Percentiles rank a stretch among this genome's conserved stretches.
phyloP scores from a whole-genome alignment of 2,113 vertebrate genomes.

The Passer domesticus region DNA sequence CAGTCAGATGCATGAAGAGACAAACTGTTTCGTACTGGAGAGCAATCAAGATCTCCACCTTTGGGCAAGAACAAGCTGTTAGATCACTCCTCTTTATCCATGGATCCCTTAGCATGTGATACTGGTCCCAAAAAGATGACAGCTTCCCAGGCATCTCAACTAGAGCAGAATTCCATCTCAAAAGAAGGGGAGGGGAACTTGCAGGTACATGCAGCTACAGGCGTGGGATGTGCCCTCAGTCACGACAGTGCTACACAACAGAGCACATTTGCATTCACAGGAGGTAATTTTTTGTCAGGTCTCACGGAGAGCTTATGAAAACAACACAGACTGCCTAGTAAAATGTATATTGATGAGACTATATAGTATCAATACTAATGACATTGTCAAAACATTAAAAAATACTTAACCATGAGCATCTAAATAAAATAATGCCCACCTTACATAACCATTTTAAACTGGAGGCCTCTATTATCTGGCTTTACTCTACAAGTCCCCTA shows the following conservation, averaged over 20 bases:
- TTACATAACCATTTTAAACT: neutral
- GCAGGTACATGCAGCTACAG: neutral
- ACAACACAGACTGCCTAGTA: neutral
- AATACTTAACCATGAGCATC: neutral
- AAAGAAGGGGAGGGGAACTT: neutral
- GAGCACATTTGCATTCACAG: neutral
- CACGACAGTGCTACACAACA: fast-evolving
- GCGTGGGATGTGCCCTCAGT: neutral
- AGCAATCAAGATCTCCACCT: neutral
- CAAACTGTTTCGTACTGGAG: neutral
- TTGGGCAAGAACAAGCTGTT: neutral
- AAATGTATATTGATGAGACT: neutral
- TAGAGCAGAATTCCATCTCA: neutral
- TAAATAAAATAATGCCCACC: neutral
- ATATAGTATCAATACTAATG: neutral
- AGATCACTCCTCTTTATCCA: neutral
- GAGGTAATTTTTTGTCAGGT: neutral
- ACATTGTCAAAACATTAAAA: neutral
- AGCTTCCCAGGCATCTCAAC: neutral
- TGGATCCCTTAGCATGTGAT: neutral
- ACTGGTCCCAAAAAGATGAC: fast-evolving
- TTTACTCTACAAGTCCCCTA: neutral
- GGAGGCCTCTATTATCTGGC: neutral
- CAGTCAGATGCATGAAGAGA: neutral
- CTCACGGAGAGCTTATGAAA: neutral